These are phyloP conservation scores for Sylvietta virens DNA, from an alignment of 2,113 vertebrate species.

Conservation along the genomic window DNA sequence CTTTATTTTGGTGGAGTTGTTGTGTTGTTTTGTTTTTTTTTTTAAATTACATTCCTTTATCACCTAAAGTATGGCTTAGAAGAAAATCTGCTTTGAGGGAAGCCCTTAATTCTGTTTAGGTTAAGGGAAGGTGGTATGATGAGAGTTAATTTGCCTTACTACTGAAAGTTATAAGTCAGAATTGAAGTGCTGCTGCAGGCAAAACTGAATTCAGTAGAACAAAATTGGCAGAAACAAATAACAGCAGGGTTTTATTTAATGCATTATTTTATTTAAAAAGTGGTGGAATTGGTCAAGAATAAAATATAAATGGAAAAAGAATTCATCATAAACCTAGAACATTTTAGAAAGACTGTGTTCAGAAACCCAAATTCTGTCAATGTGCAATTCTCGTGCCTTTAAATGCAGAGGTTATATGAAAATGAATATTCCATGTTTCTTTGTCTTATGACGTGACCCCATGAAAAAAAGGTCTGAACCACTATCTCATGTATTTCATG, in stretches of 20 bases:
- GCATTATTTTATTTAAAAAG: slow-evolving; percentile 22
- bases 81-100: slow-evolving; percentile 42
- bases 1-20: neutral
- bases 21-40: neutral
- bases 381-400: neutral
- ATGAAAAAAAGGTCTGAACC: neutral
- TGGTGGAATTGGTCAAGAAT: slow-evolving; percentile 26
- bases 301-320: slow-evolving; percentile 38
- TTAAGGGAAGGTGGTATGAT: slow-evolving; percentile 27
- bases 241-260: slow-evolving; percentile 48
- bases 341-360: neutral
- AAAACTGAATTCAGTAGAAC: slow-evolving; percentile 55
- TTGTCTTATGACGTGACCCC: neutral
- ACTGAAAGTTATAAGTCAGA: slow-evolving; percentile 54
- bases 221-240: slow-evolving; percentile 47
- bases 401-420: neutral
- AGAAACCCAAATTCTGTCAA: neutral
- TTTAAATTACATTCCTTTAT: neutral
- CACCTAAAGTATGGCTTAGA: slow-evolving; percentile 29
- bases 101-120: slow-evolving; percentile 47
- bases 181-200: slow-evolving; percentile 45
- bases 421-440: neutral
- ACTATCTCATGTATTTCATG: neutral
- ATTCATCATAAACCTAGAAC: neutral
- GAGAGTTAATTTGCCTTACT: slow-evolving; percentile 41